Evolutionary conservation across 1,140 invertebrate species (phyloP), one percentile per base, ranked within the genome.

Genomic region (Orussus abietinus): DNA sequence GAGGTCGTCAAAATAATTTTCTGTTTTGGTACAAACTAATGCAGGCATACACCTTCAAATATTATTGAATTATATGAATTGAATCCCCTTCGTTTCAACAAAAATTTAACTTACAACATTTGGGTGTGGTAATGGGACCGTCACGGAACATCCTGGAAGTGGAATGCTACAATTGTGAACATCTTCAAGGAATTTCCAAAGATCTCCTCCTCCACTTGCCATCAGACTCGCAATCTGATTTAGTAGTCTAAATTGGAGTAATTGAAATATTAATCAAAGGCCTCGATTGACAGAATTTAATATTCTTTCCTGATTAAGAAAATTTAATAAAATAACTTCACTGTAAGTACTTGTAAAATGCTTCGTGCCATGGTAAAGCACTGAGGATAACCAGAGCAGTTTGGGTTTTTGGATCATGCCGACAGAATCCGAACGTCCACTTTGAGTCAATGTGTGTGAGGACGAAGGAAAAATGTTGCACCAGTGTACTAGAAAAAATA

Each of bases 341-440:
- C 34, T 45, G 45, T 45, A 80, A 74, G 69, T 77, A 84, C 83
- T 90, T 92, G 65, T 93, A 92, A 77, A 96, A 96, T 53, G 86
- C 85, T 74, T 96, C 92, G 69, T 95, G 93, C 93, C 93, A 96
- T 48, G 93, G 92, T 51, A 96, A 75, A 66, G 85, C 88, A 57
- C 90, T 93, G 42, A 89, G 74, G 32, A 92, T 62, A 28, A 92
- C 84, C 53, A 91, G 72, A 39, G 86, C 82, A 26, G 84, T 84
- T 61, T 85, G 78, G 10, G 84, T 80, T 59, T 86, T 84, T 10
- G 89, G 86, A 71, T 93, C 87, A 64, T 94, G 90, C 29, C 92
- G 84, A 69, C 92, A 96, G 71, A 93, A 96, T 45, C 93, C 93
- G 79, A 93, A 96, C 22, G 89, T 92, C 82, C 90, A 96, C 78